phyloP scores from a whole-genome alignment of 2,888 invertebrate genomes.

The Diaphora mendica region DNA sequence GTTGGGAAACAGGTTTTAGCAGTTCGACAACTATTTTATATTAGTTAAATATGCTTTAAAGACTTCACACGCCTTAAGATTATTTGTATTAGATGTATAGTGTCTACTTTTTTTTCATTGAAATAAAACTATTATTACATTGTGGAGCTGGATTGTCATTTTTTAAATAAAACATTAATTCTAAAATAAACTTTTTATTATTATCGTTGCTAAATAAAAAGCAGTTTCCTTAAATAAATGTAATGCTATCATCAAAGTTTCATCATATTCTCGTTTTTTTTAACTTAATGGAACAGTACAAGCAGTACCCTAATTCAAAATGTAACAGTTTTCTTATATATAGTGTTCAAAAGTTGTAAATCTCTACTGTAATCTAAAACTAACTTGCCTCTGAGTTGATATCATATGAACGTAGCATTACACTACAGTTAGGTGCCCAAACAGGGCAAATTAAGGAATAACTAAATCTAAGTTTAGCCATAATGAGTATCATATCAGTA shows the following conservation, averaged over 20 bases:
- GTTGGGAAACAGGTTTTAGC: slow-evolving; percentile 22
- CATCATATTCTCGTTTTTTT: not conserved
- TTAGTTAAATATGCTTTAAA: slow-evolving; percentile 36
- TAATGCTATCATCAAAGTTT: slow-evolving; percentile 5
- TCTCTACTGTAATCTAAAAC: not conserved
- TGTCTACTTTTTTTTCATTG: slow-evolving; percentile 16
- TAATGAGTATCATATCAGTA: slow-evolving; percentile 18
- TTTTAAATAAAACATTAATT: slow-evolving; percentile 38
- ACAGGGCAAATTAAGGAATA: not conserved
- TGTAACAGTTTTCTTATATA: slow-evolving; percentile 3
- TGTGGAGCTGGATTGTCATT: slow-evolving; percentile 33
- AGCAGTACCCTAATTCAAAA: not conserved
- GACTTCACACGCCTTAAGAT: slow-evolving; percentile 20
- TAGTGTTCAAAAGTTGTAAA: slow-evolving; percentile 7
- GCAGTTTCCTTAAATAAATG: slow-evolving; percentile 1
- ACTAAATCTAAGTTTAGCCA: slow-evolving; percentile 21
- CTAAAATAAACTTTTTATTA: slow-evolving; percentile 30
- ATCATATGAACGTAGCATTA: slow-evolving; percentile 1
- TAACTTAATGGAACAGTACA: not conserved
- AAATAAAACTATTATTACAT: slow-evolving; percentile 19
- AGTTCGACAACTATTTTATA: slow-evolving; percentile 14
- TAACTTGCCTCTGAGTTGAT: not conserved
- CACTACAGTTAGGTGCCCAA: slow-evolving; percentile 9
- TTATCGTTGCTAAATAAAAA: slow-evolving; percentile 19
- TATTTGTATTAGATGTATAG: slow-evolving; percentile 26